Evolutionary conservation across 37 sponge, comb jelly and placozoan species (phyloP).

Genomic region (Oopsacas minuta): DNA sequence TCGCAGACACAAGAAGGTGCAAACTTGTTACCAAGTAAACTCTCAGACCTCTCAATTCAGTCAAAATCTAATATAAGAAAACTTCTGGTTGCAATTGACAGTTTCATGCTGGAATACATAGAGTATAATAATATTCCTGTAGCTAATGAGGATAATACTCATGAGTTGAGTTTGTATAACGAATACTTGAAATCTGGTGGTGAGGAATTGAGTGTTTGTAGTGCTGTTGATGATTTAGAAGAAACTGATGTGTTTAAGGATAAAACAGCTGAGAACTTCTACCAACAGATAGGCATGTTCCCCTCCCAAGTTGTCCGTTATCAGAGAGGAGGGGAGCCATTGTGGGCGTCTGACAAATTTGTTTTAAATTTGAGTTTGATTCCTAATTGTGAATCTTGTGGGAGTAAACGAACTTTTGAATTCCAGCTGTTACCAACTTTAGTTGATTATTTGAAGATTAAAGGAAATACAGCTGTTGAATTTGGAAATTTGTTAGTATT

Average conservation of each 20-base stretch:
- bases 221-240: not conserved
- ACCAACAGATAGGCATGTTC: not conserved
- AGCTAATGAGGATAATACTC: not conserved
- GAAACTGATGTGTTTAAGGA: not conserved
- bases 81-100: not conserved
- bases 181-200: not conserved
- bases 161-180: not conserved
- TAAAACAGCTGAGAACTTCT: slow-evolving; percentile 6
- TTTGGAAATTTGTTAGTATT: not conserved
- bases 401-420: not conserved
- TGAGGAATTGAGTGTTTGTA: not conserved
- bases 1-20: not conserved
- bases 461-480: not conserved
- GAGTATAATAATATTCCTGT: not conserved
- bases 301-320: not conserved
- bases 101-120: not conserved
- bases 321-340: not conserved
- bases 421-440: slow-evolving; percentile 12
- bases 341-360: not conserved
- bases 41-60: not conserved
- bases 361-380: not conserved
- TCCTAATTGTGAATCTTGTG: not conserved
- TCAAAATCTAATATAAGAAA: not conserved
- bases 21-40: not conserved
- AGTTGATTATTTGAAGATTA: not conserved